These are phyloP conservation scores for Calidris pugnax DNA, from an alignment of 2,113 vertebrate genomes.

Conservation along the genomic window DNA sequence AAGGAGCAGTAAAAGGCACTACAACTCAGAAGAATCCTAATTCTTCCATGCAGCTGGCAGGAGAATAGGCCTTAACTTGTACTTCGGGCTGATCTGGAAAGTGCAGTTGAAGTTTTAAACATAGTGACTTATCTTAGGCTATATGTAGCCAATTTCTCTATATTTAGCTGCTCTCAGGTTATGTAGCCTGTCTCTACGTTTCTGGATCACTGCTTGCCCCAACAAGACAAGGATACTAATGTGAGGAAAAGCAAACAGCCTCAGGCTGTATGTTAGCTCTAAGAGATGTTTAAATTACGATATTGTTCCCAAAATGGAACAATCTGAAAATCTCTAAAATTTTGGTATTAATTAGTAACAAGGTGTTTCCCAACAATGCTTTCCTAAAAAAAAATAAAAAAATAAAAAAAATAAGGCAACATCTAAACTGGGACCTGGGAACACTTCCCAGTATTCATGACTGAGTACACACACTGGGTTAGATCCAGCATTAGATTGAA, in stretches of 20 bases:
- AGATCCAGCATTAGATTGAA: background rate
- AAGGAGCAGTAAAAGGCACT: background rate
- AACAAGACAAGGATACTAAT: conserved; percentile 34
- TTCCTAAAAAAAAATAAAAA: no score
- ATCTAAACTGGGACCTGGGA: background rate
- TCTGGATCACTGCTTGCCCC: conserved; percentile 10
- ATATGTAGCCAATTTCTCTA: background rate
- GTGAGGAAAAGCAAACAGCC: conserved; percentile 5
- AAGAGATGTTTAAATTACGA: background rate
- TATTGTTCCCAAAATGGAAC: background rate
- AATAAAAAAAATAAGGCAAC: no score
- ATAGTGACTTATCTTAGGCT: background rate
- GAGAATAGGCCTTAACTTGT: background rate
- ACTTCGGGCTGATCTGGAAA: background rate
- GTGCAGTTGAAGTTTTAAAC: background rate
- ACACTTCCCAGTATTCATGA: background rate
- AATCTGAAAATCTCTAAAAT: background rate
- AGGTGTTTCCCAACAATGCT: background rate
- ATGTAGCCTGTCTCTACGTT: background rate
- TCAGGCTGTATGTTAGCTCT: background rate
- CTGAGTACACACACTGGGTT: background rate
- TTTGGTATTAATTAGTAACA: background rate
- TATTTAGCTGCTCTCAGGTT: conserved; percentile 33
- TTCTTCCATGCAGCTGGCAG: background rate
- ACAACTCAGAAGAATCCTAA: background rate